Conservation (phyloP, 1,140 invertebrate species). For the Chironomus striatipennis region DNA sequence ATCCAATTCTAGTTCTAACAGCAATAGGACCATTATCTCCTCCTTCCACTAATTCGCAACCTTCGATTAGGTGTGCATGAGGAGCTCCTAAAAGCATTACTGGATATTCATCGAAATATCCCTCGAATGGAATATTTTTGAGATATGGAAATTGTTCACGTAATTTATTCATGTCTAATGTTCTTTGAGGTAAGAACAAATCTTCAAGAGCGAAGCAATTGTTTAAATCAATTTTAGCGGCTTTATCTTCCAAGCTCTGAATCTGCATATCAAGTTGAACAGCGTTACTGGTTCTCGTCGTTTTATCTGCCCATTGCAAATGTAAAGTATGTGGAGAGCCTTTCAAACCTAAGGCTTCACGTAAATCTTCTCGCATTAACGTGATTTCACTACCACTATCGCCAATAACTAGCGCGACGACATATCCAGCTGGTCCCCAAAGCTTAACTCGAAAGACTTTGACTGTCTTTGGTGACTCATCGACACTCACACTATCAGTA, state of each 20-base stretch:
- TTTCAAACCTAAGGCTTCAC: background rate
- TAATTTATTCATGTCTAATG: background rate
- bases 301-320: background rate
- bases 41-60: background rate
- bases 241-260: background rate
- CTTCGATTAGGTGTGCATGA: background rate
- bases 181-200: background rate
- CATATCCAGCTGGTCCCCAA: too few relatives aligned
- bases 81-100: background rate
- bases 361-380: background rate
- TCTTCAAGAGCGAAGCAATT: background rate
- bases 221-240: background rate
- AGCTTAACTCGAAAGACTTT: too few relatives aligned
- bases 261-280: background rate
- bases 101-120: background rate
- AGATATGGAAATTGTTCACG: background rate
- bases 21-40: background rate
- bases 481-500: too few relatives aligned
- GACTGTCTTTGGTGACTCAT: too few relatives aligned
- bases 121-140: too few relatives aligned
- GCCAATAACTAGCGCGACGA: too few relatives aligned
- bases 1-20: background rate
- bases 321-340: background rate
- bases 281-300: background rate
- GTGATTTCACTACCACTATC: background rate